These are phyloP conservation scores for Bibio marci DNA, from an alignment of 2,888 invertebrate species.

Conservation along the genomic window DNA sequence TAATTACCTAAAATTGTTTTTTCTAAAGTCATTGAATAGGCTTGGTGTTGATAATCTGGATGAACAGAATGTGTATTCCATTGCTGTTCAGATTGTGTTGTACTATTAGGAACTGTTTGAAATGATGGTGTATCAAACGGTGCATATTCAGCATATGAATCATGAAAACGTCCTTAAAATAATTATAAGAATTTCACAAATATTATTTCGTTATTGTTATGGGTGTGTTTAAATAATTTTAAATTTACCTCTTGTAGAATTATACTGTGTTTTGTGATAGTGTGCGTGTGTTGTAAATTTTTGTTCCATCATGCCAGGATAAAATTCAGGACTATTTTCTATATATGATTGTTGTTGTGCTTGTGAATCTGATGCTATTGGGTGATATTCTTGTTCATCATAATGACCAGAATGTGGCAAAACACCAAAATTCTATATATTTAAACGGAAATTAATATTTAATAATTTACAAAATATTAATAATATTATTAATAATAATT, in stretches of 20 bases:
- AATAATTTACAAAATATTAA: too few species aligned
- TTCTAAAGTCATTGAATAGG: conserved; percentile 32
- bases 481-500: too few species aligned
- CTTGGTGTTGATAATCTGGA: conserved; percentile 34
- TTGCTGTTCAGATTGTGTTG: conserved; percentile 33
- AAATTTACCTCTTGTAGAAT: conserved; percentile 8
- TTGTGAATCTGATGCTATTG: conserved; percentile 14
- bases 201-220: neutral
- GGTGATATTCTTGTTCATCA: conserved; percentile 16
- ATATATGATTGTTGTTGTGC: conserved; percentile 15
- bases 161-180: conserved; percentile 25
- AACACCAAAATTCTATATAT: conserved; percentile 10
- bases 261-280: conserved; percentile 8
- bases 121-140: conserved; percentile 51
- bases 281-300: conserved; percentile 16
- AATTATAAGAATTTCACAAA: neutral
- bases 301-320: conserved; percentile 16
- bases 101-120: conserved; percentile 54
- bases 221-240: neutral
- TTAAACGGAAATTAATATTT: too few species aligned
- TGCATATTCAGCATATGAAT: conserved; percentile 26
- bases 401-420: conserved; percentile 14
- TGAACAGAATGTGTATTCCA: conserved; percentile 30
- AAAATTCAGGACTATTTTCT: conserved; percentile 14
- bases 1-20: conserved; percentile 25